phyloP scores from a whole-genome alignment of 2,888 invertebrate species.

The Trissolcus japonicus region DNA sequence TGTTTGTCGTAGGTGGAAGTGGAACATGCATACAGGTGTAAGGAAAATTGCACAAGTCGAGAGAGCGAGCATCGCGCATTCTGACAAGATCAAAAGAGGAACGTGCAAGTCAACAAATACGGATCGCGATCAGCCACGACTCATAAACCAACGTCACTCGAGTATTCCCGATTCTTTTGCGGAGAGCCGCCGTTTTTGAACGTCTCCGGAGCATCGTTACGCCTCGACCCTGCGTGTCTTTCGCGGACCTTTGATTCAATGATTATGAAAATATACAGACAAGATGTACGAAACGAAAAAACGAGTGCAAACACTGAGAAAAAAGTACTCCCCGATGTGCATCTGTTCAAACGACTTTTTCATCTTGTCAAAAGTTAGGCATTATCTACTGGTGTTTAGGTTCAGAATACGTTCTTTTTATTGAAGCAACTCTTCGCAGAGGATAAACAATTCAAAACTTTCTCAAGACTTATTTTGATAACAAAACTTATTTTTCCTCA shows the following conservation, averaged over 20 bases:
- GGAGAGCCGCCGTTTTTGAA: constrained; percentile 53
- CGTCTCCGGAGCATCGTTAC: constrained; percentile 36
- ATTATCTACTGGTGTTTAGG: constrained; percentile 15
- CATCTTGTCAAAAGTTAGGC: constrained; percentile 9
- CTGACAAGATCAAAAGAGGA: constrained; percentile 70
- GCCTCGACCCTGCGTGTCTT: constrained; percentile 22
- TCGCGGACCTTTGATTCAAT: constrained; percentile 50
- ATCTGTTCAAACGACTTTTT: constrained; percentile 48
- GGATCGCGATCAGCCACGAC: constrained; percentile 63
- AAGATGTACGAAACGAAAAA: constrained; percentile 39
- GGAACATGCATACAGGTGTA: constrained; percentile 70
- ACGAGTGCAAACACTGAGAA: constrained; percentile 18
- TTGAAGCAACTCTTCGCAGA: neutral
- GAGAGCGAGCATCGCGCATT: constrained; percentile 65
- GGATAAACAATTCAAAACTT: neutral
- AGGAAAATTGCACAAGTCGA: constrained; percentile 62
- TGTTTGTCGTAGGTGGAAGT: constrained; percentile 61
- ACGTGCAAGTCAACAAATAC: constrained; percentile 67
- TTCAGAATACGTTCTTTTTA: no score
- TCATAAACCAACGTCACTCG: constrained; percentile 70
- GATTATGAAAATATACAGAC: constrained; percentile 56
- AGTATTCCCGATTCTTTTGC: constrained; percentile 63
- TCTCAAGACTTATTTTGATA: neutral
- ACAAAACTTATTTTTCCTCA: neutral
- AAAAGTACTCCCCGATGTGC: constrained; percentile 37